Evolutionary conservation across 1,140 invertebrate genomes (phyloP).

Genomic region (Musca vetustissima): DNA sequence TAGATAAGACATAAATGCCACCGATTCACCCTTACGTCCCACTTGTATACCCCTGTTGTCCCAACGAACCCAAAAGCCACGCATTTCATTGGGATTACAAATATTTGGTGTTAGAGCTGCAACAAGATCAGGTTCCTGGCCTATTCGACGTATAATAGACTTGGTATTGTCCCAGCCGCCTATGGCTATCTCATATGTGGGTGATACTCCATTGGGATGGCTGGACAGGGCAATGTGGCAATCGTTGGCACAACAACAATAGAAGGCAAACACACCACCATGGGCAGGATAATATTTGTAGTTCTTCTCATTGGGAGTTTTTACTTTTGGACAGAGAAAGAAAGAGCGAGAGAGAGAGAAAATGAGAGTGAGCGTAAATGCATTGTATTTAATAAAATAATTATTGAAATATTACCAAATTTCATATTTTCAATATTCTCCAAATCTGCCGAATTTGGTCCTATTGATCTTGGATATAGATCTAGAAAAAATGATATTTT

Average conservation of each 20-base stretch:
- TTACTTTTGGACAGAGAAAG: constrained; percentile 61
- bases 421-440: too few species aligned
- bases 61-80: constrained; percentile 87
- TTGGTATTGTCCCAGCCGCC: constrained; percentile 83
- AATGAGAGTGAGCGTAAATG: too few species aligned
- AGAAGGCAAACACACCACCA: constrained; percentile 69
- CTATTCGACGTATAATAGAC: constrained; percentile 77
- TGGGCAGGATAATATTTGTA: constrained; percentile 76
- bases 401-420: too few species aligned
- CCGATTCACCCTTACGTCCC: constrained; percentile 59
- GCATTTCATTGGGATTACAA: constrained; percentile 69
- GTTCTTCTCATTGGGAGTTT: constrained; percentile 76
- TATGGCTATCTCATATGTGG: constrained; percentile 80
- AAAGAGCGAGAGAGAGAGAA: constrained; percentile 5
- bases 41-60: constrained; percentile 60
- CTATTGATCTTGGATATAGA: too few species aligned
- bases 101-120: constrained; percentile 71
- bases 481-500: too few species aligned
- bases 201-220: constrained; percentile 65
- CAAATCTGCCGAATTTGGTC: too few species aligned
- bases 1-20: constrained; percentile 69
- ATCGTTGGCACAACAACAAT: constrained; percentile 74
- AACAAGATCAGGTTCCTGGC: constrained; percentile 74
- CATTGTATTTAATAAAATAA: neutral
- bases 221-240: constrained; percentile 76